A percentile compares a stretch with the other conserved stretches of the same genome.
These are phyloP conservation scores for Sandelia bainsii DNA, from an alignment of 2,797 vertebrate genomes.

Conservation along the genomic window DNA sequence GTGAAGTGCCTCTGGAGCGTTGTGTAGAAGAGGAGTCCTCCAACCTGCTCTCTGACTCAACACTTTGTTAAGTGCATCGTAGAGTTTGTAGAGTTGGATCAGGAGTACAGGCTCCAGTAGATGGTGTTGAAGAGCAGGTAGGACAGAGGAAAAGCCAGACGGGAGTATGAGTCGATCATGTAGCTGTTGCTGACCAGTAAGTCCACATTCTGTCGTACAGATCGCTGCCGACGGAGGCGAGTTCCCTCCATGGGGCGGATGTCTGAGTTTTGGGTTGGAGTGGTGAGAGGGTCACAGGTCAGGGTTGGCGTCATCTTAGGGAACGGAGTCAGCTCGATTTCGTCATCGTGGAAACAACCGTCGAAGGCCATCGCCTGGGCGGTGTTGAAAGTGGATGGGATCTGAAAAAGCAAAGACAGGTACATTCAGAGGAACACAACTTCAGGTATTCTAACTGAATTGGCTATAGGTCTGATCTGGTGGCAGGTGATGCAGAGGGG, in stretches of 20 bases:
- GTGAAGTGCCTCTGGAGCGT: neutral
- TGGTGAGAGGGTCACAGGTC: constrained; percentile 59
- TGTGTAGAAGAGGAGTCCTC: constrained; percentile 5
- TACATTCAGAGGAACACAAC: neutral
- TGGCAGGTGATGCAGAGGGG: too few relatives aligned
- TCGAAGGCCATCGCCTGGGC: constrained; percentile 93
- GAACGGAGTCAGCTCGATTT: constrained; percentile 85
- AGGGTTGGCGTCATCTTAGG: constrained; percentile 52
- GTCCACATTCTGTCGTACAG: constrained; percentile 84
- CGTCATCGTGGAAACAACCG: constrained; percentile 89
- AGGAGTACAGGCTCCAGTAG: constrained; percentile 93
- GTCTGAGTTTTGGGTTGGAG: constrained; percentile 48
- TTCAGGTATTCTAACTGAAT: too few relatives aligned
- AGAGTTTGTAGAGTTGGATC: constrained; percentile 52
- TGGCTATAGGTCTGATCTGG: too few relatives aligned
- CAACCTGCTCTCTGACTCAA: constrained; percentile 4
- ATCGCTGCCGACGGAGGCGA: constrained; percentile 84
- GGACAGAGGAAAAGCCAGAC: constrained; percentile 89
- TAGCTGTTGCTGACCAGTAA: constrained; percentile 92
- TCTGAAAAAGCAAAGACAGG: constrained; percentile 66
- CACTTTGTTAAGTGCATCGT: neutral
- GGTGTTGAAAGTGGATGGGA: constrained; percentile 87
- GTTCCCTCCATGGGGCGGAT: constrained; percentile 72
- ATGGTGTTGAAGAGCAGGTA: constrained; percentile 94
- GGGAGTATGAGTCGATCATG: constrained; percentile 92